Evolutionary conservation across 2,797 vertebrate genomes (phyloP).

Genomic region (Gymnocypris eckloni): DNA sequence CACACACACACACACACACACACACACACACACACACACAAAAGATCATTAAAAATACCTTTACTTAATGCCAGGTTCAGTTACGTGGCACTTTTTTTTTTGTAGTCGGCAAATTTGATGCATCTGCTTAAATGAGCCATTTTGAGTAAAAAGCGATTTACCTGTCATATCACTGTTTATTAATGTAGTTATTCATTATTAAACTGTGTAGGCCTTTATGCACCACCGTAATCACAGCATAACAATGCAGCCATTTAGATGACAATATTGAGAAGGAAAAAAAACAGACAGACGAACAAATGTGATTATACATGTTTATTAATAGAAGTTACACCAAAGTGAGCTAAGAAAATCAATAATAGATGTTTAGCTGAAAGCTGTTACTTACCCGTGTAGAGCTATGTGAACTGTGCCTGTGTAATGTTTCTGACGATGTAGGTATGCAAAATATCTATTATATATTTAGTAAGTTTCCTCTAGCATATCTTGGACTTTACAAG

Average conservation of each 20-base stretch:
- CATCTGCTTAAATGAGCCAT: not conserved
- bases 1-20: not conserved
- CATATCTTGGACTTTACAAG: not conserved
- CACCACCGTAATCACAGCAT: not conserved
- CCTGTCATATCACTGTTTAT: not conserved
- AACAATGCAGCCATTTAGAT: not conserved
- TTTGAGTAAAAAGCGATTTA: not conserved
- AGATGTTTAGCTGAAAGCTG: not conserved
- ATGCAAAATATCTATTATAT: not conserved
- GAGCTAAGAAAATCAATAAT: not conserved
- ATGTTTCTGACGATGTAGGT: not conserved
- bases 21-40: no score
- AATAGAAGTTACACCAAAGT: not conserved
- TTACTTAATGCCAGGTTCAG: not conserved
- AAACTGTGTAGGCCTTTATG: not conserved
- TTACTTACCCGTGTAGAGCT: not conserved
- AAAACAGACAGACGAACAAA: constrained; percentile 22
- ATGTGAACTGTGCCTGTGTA: not conserved
- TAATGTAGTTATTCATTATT: not conserved
- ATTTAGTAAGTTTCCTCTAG: not conserved
- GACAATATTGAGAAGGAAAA: constrained; percentile 2
- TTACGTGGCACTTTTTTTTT: not conserved
- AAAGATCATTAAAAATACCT: not conserved
- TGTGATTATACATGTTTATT: constrained; percentile 25
- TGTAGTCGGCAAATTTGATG: not conserved